Evolutionary conservation across 2,113 vertebrate species (phyloP).

Genomic region (Miniopterus natalensis): DNA sequence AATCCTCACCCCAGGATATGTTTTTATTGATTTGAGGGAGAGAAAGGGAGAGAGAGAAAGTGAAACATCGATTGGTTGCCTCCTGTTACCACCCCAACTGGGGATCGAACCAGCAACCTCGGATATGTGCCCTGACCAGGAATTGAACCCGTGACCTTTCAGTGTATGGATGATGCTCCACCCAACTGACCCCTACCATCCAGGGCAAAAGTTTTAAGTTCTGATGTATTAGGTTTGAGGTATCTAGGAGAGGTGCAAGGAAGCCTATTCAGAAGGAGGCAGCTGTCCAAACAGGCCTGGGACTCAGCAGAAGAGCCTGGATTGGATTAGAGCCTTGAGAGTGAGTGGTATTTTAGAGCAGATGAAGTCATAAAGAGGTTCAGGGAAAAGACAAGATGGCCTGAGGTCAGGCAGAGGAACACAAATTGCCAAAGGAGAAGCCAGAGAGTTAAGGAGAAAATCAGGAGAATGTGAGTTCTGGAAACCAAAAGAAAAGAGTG

Average conservation of each 20-base stretch:
- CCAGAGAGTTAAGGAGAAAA: constrained; percentile 50
- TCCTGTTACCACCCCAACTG: neutral
- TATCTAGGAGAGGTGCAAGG: neutral
- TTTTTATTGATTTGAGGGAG: neutral
- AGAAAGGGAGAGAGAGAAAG: neutral
- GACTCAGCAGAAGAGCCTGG: neutral
- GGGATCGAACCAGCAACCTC: neutral
- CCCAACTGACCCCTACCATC: neutral
- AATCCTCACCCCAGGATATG: neutral
- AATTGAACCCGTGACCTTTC: neutral
- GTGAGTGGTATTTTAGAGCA: neutral
- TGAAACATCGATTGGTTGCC: neutral
- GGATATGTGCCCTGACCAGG: neutral
- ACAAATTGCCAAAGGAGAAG: constrained; percentile 62
- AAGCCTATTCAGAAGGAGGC: neutral
- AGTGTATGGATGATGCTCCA: neutral
- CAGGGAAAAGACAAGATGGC: constrained; percentile 61
- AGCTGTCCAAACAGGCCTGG: neutral
- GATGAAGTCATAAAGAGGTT: constrained; percentile 65
- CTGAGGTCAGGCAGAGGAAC: constrained; percentile 61
- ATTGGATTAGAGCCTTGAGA: constrained; percentile 60
- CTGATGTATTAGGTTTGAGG: neutral
- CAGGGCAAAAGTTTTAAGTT: constrained; percentile 2
- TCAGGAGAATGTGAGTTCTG: constrained; percentile 33
- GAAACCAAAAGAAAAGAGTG: neutral